Evolutionary conservation across 2,113 vertebrate genomes (phyloP), one percentile per base, ranked within the genome.

Genomic region (Plotosus lineatus): DNA sequence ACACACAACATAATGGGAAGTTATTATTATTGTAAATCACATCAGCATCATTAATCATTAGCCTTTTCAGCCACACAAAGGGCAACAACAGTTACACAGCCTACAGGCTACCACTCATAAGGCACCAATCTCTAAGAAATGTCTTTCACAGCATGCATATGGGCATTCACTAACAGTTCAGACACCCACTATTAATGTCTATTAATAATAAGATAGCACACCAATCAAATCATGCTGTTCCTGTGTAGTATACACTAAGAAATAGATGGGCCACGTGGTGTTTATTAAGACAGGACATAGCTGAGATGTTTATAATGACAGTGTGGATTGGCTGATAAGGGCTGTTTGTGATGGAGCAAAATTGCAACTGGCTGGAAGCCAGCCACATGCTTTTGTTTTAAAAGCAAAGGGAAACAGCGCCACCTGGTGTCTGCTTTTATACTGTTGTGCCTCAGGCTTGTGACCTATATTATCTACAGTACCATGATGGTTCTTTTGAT

Each of bases 371-470:
- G 71, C 77, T 51, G 36, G 4, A n/a, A 73, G 66, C 77, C 72
- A 79, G 77, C 78, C 69, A 82, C 31, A 48, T 77, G 21, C 26
- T 6, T 9, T 9, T 79, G 15, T 17, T 40, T n/a, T 61, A 36
- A 19, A 50, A 51, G n/a, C 63, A 65, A 76, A 53, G 46, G 26
- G 14, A 68, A n/a, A 74, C n/a, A 75, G 82, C 60, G 83, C 71
- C 87, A 77, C 73, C 87, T 85, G 65, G 63, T 83, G 87, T 68
- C 68, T 10, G 44, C 26, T 51, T 26, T 66, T 21, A 38, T 61
- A 51, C 55, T 40, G 15, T 53, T 26, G 23, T 14, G n/a, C 31
- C 8, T 40, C 9, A 71, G 26, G 12, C 9, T 6, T 0, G 3
- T 63, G 61, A 63, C 38, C 21, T 61, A 48, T 3, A 38, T 23